Percentiles rank a stretch among this genome's conserved stretches.
These are phyloP conservation scores for Artemia sp. DNA, from an alignment of 2,888 invertebrate species.

Conservation along the genomic window DNA sequence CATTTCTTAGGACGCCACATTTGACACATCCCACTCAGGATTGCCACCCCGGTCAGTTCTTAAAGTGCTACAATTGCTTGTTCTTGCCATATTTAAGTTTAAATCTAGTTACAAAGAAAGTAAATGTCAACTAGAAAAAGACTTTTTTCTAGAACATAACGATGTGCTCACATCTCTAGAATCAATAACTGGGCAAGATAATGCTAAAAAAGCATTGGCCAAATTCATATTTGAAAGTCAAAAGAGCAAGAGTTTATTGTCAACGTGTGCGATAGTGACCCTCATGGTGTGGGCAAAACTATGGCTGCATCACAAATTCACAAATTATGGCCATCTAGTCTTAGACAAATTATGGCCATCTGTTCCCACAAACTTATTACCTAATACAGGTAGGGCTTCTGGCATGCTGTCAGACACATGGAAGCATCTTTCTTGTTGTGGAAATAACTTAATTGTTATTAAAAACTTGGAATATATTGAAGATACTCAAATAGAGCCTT, in stretches of 20 bases:
- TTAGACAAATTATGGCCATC: too few relatives aligned
- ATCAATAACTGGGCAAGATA: not conserved
- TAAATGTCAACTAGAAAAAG: not conserved
- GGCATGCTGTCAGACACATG: not conserved
- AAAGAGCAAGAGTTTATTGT: not conserved
- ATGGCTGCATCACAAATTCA: not conserved
- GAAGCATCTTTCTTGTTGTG: not conserved
- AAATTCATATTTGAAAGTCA: not conserved
- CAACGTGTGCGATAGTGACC: not conserved
- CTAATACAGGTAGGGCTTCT: not conserved
- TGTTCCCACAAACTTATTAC: not conserved
- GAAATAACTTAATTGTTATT: not conserved
- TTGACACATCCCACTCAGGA: too few relatives aligned
- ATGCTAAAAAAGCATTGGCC: not conserved
- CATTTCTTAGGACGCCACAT: too few relatives aligned
- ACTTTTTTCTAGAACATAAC: not conserved
- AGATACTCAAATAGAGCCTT: not conserved
- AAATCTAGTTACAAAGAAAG: not conserved
- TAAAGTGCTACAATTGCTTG: too few relatives aligned
- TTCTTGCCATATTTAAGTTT: not conserved
- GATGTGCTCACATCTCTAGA: not conserved
- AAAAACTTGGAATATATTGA: not conserved
- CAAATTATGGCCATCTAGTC: not conserved
- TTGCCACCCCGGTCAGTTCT: too few relatives aligned
- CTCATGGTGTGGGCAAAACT: constrained; percentile 7